These are phyloP conservation scores for Chondrilla cf. caribensis DNA, from an alignment of 37 sponge, comb jelly and placozoan genomes.

Conservation along the genomic window DNA sequence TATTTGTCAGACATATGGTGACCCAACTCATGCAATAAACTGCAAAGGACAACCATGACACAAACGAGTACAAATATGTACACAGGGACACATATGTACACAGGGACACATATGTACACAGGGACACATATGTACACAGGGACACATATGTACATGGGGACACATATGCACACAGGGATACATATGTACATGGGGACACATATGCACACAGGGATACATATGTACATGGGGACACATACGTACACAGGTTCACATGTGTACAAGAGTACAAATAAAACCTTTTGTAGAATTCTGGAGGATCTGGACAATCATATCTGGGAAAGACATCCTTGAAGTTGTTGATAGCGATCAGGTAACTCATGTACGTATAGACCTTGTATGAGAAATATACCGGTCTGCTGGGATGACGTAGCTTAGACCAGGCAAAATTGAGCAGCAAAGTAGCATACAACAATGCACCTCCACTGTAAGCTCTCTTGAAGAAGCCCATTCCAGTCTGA, in stretches of 20 bases:
- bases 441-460: constrained; percentile 57
- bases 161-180: too few relatives aligned
- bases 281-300: constrained; percentile 48
- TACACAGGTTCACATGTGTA: too few relatives aligned
- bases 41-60: too few relatives aligned
- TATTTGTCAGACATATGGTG: constrained; percentile 21
- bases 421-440: constrained; percentile 22
- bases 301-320: constrained; percentile 45
- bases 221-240: too few relatives aligned
- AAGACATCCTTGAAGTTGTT: constrained; percentile 5
- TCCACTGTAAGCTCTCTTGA: constrained; percentile 52
- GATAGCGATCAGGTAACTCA: constrained; percentile 54
- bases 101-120: too few relatives aligned
- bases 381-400: constrained; percentile 49
- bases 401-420: constrained; percentile 53
- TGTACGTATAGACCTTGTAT: constrained; percentile 71
- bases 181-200: too few relatives aligned
- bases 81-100: too few relatives aligned
- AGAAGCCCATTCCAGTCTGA: constrained; percentile 57
- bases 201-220: too few relatives aligned
- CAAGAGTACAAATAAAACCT: not conserved
- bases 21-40: constrained; percentile 49
- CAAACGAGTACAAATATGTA: too few relatives aligned
- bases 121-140: too few relatives aligned
- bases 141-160: too few relatives aligned